A percentile compares a stretch with the other conserved stretches of the same genome.
phyloP scores from a whole-genome alignment of 2,888 invertebrate genomes.

The Tridacna crocea region DNA sequence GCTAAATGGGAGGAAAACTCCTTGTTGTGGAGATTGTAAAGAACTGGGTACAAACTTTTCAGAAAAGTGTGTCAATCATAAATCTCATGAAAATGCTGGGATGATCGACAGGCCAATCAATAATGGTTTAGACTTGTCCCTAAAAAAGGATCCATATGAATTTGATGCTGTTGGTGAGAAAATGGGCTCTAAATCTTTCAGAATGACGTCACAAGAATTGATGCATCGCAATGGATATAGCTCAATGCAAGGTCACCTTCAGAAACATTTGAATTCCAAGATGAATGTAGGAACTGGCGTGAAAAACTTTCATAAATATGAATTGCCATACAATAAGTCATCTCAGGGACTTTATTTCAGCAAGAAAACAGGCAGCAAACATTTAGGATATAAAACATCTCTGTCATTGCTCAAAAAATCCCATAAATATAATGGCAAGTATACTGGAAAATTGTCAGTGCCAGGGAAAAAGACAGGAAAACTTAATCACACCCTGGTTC shows the following conservation, averaged over 20 bases:
- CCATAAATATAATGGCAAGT: slow-evolving; percentile 31
- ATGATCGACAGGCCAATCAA: background rate
- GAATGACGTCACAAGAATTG: background rate
- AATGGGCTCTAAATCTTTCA: background rate
- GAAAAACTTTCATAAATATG: background rate
- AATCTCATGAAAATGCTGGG: background rate
- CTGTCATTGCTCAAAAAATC: slow-evolving; percentile 44
- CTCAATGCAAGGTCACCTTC: background rate
- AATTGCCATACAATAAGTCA: slow-evolving; percentile 2
- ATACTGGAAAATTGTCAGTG: slow-evolving; percentile 9
- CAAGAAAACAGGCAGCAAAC: slow-evolving; percentile 39
- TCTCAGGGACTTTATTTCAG: slow-evolving; percentile 20
- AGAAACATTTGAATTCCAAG: background rate
- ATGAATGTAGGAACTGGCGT: background rate
- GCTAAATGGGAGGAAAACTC: background rate
- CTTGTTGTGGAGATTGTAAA: slow-evolving; percentile 65
- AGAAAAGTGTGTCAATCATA: slow-evolving; percentile 60
- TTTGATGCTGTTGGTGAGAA: background rate
- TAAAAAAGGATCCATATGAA: slow-evolving; percentile 20
- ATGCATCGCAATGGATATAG: background rate
- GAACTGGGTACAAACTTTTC: slow-evolving; percentile 61
- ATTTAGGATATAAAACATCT: slow-evolving; percentile 45
- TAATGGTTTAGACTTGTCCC: background rate
- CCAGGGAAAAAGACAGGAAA: slow-evolving; percentile 22
- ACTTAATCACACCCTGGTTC: background rate